Base-by-base conservation (phyloP, 2,797 vertebrate genomes). In the Mustela erminea region DNA sequence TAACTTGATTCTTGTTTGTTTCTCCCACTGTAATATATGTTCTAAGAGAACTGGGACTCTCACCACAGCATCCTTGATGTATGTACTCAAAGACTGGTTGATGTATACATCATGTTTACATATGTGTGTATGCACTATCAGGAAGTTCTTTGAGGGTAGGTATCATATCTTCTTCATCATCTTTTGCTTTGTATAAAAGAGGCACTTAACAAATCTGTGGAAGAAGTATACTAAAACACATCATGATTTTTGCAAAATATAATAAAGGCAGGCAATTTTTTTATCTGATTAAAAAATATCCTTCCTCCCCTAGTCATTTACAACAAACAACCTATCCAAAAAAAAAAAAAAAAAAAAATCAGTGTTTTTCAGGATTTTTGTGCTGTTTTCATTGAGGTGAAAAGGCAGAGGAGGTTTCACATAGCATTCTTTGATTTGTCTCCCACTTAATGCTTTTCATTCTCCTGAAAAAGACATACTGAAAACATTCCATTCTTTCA, bases 401-500 rank as follows among this genome's bases (percentile, higher is more conserved):
- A 82, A 82, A 95, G 49, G 58, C 9, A 18, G 60, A 93, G 58
- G 75, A 7, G 1, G 6, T 70, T 85, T 96, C 56, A 94, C 74
- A 97, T 78, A 89, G 90, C 52, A 41, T 74, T 86, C 75, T 87
- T 84, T 80, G 41, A 92, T 58, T 92, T 92, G 38, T 43, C 72
- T 84, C 85, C 54, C 43, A 62, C 38, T 29, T 96, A 46, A 49
- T 29, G 38, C 23, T 92, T 87, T 78, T 72, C 58, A 58, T 85
- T 77, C 82, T 70, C 81, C 35, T 77, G 64, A 75, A 91, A 88
- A 66, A 93, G 54, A 86, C 58, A 32, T 13, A 43, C 74, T 83
- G 88, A 74, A 93, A 93, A 75, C 43, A 81, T 93, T 90, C 52
- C 60, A 49, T 94, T 94, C 52, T 94, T 29, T 95, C 84, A n/a